These are phyloP conservation scores for Myotis vivesi DNA, from an alignment of 2,797 vertebrate species.

Conservation along the genomic window DNA sequence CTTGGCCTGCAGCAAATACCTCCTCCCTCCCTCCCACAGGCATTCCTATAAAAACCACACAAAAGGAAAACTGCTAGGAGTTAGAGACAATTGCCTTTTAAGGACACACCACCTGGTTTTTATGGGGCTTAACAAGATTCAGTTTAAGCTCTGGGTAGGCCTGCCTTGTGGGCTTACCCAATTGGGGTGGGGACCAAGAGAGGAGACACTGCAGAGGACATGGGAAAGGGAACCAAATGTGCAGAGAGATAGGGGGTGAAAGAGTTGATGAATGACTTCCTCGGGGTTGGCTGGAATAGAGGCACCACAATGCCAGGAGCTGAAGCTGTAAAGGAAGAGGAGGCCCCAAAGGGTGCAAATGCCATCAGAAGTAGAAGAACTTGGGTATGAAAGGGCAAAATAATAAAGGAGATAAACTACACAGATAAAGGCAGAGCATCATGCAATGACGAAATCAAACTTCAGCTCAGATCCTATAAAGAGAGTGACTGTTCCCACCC, in stretches of 20 bases:
- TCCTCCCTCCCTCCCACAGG: not conserved
- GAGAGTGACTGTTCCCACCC: conserved; percentile 23
- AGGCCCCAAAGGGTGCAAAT: not conserved
- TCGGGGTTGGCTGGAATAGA: not conserved
- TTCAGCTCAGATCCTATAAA: conserved; percentile 26
- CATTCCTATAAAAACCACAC: conserved; percentile 53
- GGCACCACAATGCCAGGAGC: not conserved
- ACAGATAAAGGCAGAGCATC: not conserved
- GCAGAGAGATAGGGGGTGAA: no score
- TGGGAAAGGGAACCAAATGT: not conserved
- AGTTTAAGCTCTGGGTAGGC: not conserved
- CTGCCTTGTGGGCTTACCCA: not conserved
- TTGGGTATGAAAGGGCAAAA: not conserved
- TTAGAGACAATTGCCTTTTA: not conserved
- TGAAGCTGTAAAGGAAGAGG: not conserved
- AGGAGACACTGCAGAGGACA: not conserved
- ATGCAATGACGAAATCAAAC: not conserved
- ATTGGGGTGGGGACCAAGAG: not conserved
- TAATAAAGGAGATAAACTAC: not conserved
- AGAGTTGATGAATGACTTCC: not conserved
- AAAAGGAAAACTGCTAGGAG: not conserved
- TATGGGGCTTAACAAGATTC: not conserved
- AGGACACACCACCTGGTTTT: not conserved
- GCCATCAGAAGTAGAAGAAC: not conserved
- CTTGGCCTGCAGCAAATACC: conserved; percentile 38